Conservation (phyloP, 2,113 vertebrate genomes). For the Saguinus midas region DNA sequence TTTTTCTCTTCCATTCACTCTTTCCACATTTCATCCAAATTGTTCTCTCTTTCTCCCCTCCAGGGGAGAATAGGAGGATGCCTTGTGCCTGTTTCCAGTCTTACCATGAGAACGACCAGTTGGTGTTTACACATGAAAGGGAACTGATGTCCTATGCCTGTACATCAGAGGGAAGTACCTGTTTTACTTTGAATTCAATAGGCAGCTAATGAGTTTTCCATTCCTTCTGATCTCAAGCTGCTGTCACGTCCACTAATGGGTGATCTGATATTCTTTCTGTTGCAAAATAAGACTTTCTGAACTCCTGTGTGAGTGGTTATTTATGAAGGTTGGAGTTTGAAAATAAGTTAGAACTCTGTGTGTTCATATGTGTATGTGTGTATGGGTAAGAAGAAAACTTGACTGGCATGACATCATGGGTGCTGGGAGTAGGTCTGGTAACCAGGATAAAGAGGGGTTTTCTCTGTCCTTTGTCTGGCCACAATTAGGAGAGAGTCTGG, state of each 20-base stretch:
- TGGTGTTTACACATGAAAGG: not conserved
- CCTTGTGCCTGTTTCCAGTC: not conserved
- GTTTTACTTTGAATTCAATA: constrained; percentile 50
- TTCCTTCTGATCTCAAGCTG: not conserved
- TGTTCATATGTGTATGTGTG: not conserved
- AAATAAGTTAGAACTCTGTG: not conserved
- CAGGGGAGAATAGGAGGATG: not conserved
- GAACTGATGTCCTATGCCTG: not conserved
- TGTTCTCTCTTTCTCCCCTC: not conserved
- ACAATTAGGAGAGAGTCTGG: not conserved
- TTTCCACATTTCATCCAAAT: not conserved
- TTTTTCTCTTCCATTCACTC: not conserved
- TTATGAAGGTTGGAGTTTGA: not conserved
- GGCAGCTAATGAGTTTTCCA: constrained; percentile 49
- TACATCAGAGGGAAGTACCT: not conserved
- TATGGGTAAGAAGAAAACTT: not conserved
- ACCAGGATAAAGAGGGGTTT: not conserved
- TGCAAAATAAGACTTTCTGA: not conserved
- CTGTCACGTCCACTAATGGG: not conserved
- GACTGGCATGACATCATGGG: not conserved
- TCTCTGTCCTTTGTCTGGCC: not conserved
- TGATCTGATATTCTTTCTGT: not conserved
- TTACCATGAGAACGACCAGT: not conserved
- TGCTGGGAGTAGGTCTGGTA: not conserved
- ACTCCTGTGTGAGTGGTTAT: not conserved